phyloP scores from a whole-genome alignment of 2,888 invertebrate species.

The Oscheius sp. region DNA sequence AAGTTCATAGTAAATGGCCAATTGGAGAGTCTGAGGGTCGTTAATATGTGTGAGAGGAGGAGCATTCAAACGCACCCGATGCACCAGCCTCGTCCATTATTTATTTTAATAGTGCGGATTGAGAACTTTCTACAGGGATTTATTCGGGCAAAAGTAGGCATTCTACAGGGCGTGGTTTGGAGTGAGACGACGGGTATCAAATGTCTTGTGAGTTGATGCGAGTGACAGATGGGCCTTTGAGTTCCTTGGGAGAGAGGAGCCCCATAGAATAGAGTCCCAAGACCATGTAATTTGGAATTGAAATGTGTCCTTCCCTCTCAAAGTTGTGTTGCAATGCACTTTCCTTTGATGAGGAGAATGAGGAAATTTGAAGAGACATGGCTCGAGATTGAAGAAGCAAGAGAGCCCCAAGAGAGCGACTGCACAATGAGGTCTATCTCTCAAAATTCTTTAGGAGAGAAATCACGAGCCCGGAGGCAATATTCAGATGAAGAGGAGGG shows the following conservation, averaged over 20 bases:
- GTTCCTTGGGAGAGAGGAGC: not conserved
- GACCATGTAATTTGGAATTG: constrained; percentile 2
- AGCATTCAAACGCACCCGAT: constrained; percentile 26
- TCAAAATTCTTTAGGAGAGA: too few relatives aligned
- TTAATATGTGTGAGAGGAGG: constrained; percentile 27
- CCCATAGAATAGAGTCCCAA: not conserved
- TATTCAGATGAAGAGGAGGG: constrained; percentile 25
- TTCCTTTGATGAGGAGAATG: not conserved
- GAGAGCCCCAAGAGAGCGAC: not conserved
- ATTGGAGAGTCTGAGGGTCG: constrained; percentile 24
- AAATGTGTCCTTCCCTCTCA: too few relatives aligned
- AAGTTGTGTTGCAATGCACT: too few relatives aligned
- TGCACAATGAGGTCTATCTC: too few relatives aligned
- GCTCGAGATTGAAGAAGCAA: not conserved
- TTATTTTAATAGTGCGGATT: constrained; percentile 25
- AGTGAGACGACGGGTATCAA: constrained; percentile 25
- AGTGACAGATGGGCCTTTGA: constrained; percentile 27
- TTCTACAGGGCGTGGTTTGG: constrained; percentile 4
- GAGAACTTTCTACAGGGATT: constrained; percentile 9
- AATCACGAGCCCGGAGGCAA: constrained; percentile 9
- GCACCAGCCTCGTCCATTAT: constrained; percentile 15
- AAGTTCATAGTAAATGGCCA: constrained; percentile 19
- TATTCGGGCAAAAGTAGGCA: too few relatives aligned
- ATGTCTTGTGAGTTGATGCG: constrained; percentile 31
- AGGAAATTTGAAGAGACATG: constrained; percentile 6